Evolutionary conservation across 1,140 invertebrate genomes (phyloP).

Genomic region (Latrodectus geometricus): DNA sequence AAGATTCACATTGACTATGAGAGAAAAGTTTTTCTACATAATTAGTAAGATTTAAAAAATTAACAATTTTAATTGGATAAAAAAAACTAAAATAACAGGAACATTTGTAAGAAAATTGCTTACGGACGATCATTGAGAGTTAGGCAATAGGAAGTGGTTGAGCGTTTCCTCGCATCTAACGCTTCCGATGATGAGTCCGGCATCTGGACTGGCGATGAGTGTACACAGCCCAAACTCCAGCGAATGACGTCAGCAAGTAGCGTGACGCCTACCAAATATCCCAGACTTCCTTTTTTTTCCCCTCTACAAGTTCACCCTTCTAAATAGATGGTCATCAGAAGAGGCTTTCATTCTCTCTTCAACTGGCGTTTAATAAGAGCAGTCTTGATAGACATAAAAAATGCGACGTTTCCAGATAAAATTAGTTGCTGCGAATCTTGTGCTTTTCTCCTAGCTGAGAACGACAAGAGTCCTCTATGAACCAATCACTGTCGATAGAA

Average conservation of each 20-base stretch:
- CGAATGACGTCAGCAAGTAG: background rate
- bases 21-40: background rate
- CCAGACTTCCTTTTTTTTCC: background rate
- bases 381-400: no score
- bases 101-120: background rate
- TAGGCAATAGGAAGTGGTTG: background rate
- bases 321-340: background rate
- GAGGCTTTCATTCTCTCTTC: background rate
- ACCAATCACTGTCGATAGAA: no score
- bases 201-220: background rate
- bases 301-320: background rate
- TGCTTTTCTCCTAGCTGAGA: no score
- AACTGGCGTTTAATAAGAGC: no score
- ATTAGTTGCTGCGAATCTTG: no score
- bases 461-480: no score
- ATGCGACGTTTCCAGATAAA: no score
- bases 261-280: background rate
- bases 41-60: background rate
- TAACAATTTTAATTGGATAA: background rate
- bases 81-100: background rate
- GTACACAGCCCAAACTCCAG: background rate
- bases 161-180: background rate
- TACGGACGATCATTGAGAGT: background rate
- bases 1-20: background rate
- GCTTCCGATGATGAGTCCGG: background rate